Conservation (phyloP, 2,113 vertebrate genomes). For the Sula dactylatra region DNA sequence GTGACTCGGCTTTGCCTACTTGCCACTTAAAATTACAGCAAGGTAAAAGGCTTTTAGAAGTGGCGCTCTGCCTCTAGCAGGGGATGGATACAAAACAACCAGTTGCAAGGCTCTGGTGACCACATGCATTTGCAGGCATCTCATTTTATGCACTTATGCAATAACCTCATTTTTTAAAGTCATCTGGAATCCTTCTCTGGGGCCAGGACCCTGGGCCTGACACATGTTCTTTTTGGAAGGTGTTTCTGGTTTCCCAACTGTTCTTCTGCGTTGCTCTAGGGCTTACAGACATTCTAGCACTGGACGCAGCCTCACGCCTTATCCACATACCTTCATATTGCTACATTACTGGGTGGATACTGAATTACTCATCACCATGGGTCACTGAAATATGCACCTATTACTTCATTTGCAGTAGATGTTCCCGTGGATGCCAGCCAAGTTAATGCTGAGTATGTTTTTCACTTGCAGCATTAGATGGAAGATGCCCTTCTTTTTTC, state of each 20-base stretch:
- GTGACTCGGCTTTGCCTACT: background rate
- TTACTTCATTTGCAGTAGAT: constrained; percentile 44
- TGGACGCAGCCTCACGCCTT: background rate
- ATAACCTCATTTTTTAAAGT: constrained; percentile 30
- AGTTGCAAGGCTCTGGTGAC: background rate
- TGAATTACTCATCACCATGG: constrained; percentile 32
- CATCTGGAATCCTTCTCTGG: constrained; percentile 35
- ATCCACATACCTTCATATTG: constrained; percentile 19
- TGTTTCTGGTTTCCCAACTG: constrained; percentile 32
- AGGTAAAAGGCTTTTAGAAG: background rate
- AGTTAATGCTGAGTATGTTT: background rate
- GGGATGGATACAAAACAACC: fast-evolving
- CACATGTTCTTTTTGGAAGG: constrained; percentile 52
- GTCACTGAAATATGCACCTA: constrained; percentile 32
- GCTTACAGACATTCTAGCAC: background rate
- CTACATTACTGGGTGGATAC: constrained; percentile 45
- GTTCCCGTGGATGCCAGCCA: background rate
- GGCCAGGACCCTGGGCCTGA: background rate
- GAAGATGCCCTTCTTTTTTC: background rate
- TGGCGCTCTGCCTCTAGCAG: background rate
- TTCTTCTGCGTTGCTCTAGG: constrained; percentile 11
- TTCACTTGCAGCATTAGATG: background rate
- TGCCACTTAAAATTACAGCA: background rate
- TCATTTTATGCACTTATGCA: constrained; percentile 16
- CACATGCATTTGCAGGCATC: background rate